These are phyloP conservation scores for Coleophora deauratella DNA, from an alignment of 2,888 invertebrate species.

Conservation along the genomic window DNA sequence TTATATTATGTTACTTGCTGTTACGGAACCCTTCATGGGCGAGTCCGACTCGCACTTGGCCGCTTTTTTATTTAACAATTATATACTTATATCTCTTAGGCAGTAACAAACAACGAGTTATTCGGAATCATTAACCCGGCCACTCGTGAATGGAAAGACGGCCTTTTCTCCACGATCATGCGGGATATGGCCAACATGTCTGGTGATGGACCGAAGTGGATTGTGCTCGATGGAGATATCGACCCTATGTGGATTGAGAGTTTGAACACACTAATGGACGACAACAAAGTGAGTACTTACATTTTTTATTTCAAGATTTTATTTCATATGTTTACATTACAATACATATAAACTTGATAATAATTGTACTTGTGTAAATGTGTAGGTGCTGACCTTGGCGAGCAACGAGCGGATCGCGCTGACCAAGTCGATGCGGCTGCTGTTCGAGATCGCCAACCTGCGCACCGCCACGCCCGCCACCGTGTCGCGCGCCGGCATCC, in stretches of 20 bases:
- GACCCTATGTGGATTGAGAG: constrained; percentile 99
- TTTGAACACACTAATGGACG: constrained; percentile 97
- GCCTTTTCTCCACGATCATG: constrained; percentile 94
- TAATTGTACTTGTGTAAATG: no score
- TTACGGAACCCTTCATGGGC: no score
- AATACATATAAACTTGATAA: no score
- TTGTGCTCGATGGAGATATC: constrained; percentile 95
- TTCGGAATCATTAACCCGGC: constrained; percentile 96
- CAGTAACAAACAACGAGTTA: constrained; percentile 95
- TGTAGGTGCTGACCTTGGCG: constrained; percentile 87
- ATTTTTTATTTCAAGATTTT: no score
- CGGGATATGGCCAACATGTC: constrained; percentile 93
- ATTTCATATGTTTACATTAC: no score
- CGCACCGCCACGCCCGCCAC: constrained; percentile 96
- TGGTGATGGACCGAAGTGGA: constrained; percentile 93
- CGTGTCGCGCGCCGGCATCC: constrained; percentile 94
- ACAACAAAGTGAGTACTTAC: constrained; percentile 82
- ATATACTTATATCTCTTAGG: no score
- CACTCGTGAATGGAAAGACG: constrained; percentile 94
- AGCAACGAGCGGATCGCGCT: constrained; percentile 96
- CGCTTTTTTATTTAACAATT: no score
- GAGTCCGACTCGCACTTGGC: no score
- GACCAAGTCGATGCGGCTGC: constrained; percentile 88
- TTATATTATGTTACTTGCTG: no score
- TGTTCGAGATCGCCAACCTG: constrained; percentile 95